Percentiles rank a stretch among this genome's conserved stretches.
phyloP scores from a whole-genome alignment of 2,113 vertebrate genomes.

The Micromys minutus region DNA sequence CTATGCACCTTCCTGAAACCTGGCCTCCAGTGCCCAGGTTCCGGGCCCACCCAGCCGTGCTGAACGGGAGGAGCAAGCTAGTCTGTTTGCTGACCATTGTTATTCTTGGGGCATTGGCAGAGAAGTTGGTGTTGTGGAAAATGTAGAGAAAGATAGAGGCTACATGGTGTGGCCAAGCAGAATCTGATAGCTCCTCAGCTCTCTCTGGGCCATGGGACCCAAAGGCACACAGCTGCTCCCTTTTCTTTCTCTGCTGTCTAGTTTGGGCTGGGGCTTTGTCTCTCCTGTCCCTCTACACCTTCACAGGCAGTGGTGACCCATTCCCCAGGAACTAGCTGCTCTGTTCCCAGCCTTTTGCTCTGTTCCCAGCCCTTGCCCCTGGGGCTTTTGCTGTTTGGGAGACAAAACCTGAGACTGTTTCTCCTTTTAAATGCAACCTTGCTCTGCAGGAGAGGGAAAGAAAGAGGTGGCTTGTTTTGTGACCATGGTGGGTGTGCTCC shows the following conservation, averaged over 20 bases:
- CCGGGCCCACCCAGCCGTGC: not conserved
- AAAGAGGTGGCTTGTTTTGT: conserved; percentile 54
- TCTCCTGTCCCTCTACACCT: conserved; percentile 39
- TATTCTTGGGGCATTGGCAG: conserved; percentile 60
- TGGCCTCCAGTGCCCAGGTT: not conserved
- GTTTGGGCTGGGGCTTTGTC: conserved; percentile 52
- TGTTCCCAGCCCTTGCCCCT: conserved; percentile 24
- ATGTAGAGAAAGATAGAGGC: conserved; percentile 55
- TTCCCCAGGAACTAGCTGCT: not conserved
- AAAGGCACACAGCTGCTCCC: not conserved
- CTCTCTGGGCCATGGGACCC: conserved; percentile 34
- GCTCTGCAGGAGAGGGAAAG: conserved; percentile 56
- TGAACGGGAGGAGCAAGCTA: conserved; percentile 3
- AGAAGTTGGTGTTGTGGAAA: conserved; percentile 54
- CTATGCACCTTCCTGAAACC: conserved; percentile 17
- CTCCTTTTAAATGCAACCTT: conserved; percentile 68
- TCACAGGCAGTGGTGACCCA: not conserved
- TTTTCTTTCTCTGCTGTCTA: conserved; percentile 5
- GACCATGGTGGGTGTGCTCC: conserved; percentile 45
- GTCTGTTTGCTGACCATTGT: conserved; percentile 58
- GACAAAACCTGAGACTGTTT: conserved; percentile 67
- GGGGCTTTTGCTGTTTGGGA: conserved; percentile 56
- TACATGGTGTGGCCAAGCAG: not conserved
- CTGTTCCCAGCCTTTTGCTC: not conserved
- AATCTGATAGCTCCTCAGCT: conserved; percentile 12